phyloP scores from a whole-genome alignment of 2,113 vertebrate species.

The Colossoma macropomum region DNA sequence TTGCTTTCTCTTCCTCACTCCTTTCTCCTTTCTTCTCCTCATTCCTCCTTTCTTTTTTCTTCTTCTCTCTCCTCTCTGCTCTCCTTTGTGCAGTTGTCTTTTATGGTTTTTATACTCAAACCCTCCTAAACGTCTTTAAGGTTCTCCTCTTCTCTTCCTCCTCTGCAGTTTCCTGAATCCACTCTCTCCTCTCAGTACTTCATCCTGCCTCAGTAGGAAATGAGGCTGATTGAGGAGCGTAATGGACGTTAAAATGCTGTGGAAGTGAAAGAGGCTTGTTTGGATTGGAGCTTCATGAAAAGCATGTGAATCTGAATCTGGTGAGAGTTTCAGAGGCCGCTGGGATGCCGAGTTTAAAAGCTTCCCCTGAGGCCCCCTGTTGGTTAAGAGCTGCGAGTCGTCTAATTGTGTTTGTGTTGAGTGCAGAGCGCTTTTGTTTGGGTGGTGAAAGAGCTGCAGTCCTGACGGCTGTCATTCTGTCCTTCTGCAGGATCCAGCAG shows the following conservation, averaged over 20 bases:
- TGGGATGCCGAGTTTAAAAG: neutral
- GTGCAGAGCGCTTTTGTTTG: neutral
- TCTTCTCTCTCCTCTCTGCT: no score
- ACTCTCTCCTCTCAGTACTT: neutral
- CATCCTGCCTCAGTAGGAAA: neutral
- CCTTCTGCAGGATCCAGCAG: neutral
- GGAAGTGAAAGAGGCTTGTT: neutral
- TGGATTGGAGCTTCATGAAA: neutral
- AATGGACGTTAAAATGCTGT: neutral
- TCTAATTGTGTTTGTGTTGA: no score
- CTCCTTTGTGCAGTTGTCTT: no score
- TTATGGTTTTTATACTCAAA: no score
- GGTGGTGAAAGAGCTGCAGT: no score
- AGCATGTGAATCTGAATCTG: neutral
- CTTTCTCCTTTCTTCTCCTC: no score
- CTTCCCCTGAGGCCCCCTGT: neutral
- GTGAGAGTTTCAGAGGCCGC: neutral
- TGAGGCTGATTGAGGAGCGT: neutral
- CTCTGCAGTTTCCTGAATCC: neutral
- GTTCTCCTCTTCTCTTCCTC: neutral
- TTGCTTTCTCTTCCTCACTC: no score
- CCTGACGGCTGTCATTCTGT: neutral
- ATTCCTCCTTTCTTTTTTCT: no score
- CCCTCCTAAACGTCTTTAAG: neutral
- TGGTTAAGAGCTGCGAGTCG: neutral